Evolutionary conservation across 2,888 invertebrate species (phyloP).

Genomic region (Lepidochitona cinerea): DNA sequence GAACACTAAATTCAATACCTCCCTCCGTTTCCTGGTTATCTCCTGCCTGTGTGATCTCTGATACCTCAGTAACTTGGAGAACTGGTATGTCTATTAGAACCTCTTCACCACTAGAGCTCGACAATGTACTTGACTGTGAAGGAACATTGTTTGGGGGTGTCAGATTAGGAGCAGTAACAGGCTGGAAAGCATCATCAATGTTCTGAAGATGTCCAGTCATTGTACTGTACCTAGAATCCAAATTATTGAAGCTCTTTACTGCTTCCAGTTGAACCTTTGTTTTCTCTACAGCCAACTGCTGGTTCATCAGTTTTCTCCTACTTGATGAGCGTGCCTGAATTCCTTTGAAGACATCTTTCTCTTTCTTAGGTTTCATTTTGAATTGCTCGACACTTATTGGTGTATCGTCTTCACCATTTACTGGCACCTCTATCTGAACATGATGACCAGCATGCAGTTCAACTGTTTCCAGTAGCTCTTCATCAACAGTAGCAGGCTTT

Average conservation of each 20-base stretch:
- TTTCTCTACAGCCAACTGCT: slow-evolving; percentile 48
- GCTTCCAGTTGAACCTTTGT: slow-evolving; percentile 51
- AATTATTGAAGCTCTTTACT: slow-evolving; percentile 42
- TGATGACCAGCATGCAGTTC: slow-evolving; percentile 21
- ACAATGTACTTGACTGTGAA: no score
- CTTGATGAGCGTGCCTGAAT: neutral
- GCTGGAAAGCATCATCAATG: slow-evolving; percentile 39
- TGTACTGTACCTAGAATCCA: slow-evolving; percentile 47
- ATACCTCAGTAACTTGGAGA: no score
- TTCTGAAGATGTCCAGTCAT: slow-evolving; percentile 46
- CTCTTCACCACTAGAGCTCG: no score
- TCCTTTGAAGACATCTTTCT: neutral
- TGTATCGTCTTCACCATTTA: no score
- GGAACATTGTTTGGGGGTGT: no score
- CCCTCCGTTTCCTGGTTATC: no score
- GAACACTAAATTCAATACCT: no score
- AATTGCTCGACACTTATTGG: neutral
- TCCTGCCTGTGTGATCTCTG: no score
- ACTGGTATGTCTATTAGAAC: no score
- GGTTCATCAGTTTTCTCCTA: slow-evolving; percentile 33
- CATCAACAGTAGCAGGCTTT: slow-evolving; percentile 22
- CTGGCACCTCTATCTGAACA: slow-evolving; percentile 33
- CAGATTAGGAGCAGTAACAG: no score
- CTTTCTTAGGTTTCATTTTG: neutral
- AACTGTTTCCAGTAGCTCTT: slow-evolving; percentile 32